These are phyloP conservation scores for Branchipolynoe longqiensis DNA, from an alignment of 2,888 invertebrate species.

Conservation along the genomic window DNA sequence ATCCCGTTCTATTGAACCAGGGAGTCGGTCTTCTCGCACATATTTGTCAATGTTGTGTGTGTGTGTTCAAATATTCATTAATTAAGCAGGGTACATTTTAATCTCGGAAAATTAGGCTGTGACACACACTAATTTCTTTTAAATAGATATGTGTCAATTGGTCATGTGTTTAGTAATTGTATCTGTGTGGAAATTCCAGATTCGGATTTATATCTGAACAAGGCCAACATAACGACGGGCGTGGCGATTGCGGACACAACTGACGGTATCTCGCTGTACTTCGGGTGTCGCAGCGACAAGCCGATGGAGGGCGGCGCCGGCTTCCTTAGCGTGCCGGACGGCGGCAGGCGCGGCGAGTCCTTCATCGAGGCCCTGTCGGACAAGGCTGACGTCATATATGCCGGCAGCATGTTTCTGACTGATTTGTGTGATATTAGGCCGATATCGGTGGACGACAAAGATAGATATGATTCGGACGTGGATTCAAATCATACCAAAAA, in stretches of 20 bases:
- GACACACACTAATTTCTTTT: no score
- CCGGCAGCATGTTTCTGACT: slow-evolving; percentile 50
- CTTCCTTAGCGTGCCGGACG: neutral
- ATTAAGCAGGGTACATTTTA: no score
- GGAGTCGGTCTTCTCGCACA: no score
- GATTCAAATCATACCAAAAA: slow-evolving; percentile 8
- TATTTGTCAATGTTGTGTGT: no score
- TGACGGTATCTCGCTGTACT: slow-evolving; percentile 32
- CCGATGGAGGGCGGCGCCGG: slow-evolving; percentile 35
- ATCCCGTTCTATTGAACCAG: no score
- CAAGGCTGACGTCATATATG: slow-evolving; percentile 20
- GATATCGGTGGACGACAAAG: slow-evolving; percentile 26
- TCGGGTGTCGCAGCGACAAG: slow-evolving; percentile 34
- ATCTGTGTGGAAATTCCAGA: no score
- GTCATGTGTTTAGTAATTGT: no score
- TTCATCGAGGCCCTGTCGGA: slow-evolving; percentile 32
- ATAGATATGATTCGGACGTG: slow-evolving; percentile 6
- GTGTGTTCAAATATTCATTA: no score
- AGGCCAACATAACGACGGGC: slow-evolving; percentile 28
- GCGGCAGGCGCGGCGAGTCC: neutral
- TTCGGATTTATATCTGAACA: slow-evolving; percentile 51
- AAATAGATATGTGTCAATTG: no score
- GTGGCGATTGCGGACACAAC: slow-evolving; percentile 35
- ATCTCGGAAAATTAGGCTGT: no score
- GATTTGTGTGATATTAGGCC: slow-evolving; percentile 49